phyloP scores from a whole-genome alignment of 2,888 invertebrate species.

The Helicoverpa assulta region DNA sequence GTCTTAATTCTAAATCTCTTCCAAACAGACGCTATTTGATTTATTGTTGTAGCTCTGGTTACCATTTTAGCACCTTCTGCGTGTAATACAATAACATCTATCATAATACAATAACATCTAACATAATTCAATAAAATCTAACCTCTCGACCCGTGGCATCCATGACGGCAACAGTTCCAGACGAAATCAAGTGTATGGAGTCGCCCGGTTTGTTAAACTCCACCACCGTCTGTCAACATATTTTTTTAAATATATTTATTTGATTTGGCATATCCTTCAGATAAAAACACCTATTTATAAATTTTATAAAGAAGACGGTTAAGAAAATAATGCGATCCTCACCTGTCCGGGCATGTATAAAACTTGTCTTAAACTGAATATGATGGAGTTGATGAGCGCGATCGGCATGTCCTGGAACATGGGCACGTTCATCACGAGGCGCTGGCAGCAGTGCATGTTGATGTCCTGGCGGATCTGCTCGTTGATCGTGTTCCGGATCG shows the following conservation, averaged over 20 bases:
- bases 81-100: not conserved
- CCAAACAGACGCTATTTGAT: no score
- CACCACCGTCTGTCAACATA: constrained; percentile 83
- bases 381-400: constrained; percentile 85
- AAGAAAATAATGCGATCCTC: constrained; percentile 16
- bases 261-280: no score
- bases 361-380: constrained; percentile 86
- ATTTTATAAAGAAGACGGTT: no score
- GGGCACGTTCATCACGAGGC: constrained; percentile 88
- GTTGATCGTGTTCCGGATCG: constrained; percentile 76
- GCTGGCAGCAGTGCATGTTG: constrained; percentile 88
- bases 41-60: not conserved
- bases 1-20: no score
- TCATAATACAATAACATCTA: no score
- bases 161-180: constrained; percentile 90
- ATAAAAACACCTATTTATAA: no score
- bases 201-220: constrained; percentile 87
- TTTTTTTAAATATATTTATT: no score
- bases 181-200: constrained; percentile 90
- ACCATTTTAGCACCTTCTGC: not conserved
- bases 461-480: constrained; percentile 89
- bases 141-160: constrained; percentile 90
- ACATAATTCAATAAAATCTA: not conserved
- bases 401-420: constrained; percentile 89
- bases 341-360: constrained; percentile 90